Evolutionary conservation across 2,888 invertebrate species (phyloP), one percentile per base, ranked within the genome.

Genomic region (Lasius platythorax): DNA sequence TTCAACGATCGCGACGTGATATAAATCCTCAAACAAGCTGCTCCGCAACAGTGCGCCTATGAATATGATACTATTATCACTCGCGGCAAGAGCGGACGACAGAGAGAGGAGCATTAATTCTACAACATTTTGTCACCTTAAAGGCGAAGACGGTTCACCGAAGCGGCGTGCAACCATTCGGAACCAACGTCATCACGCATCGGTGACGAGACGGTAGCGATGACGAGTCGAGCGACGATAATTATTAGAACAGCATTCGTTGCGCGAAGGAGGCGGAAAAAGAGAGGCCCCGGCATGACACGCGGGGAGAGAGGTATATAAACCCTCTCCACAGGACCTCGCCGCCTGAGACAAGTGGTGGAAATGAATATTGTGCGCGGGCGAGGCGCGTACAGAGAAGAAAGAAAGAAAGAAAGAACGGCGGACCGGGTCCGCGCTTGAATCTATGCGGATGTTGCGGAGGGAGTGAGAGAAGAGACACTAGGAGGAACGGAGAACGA

Each of bases 381-480:
- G 87, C 85, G 89, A 84, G 87, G 86, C 73, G 85, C 67, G 76
- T 82, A 85, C 67, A 81, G 85, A 87, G 87, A 85, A 87, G 84
- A 86, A 88, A 88, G 82, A 40, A 15, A 40, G 84, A 85, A 87
- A 89, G 91, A 85, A 87, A 84, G 87, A 87, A 84, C 87, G 79
- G 82, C 88, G 86, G 84, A 90, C 88, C 88, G 88, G 33, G 58
- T 70, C 43, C 43, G 87, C 87, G 85, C 89, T 90, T 86, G 90
- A 90, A 86, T 90, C 90, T 88, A 87, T 89, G 90, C 89, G 89
- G 90, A 89, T 89, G 87, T 88, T 84, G 79, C 18, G 86, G 67
- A 73, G 87, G 75, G 75, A 76, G 75, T 61, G 86, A 75, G 81
- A 50, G 6, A 50, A n/a, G 50, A 76, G 83, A 84, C 85, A 33